phyloP scores from a whole-genome alignment of 2,113 vertebrate species.

The Sander lucioperca region DNA sequence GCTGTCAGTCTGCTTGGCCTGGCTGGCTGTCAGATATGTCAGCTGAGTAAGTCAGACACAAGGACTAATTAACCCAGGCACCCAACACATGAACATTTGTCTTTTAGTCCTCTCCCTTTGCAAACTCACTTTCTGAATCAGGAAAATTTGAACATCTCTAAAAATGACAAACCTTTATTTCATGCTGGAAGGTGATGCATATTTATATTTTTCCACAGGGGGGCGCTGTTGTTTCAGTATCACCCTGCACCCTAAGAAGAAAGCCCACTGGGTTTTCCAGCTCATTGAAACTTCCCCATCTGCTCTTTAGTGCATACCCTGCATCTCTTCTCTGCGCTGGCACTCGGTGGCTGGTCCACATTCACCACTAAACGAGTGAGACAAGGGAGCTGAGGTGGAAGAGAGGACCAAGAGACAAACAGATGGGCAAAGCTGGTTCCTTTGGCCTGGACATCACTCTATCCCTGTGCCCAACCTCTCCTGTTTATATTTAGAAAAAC shows the following conservation, averaged over 20 bases:
- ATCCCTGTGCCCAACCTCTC: neutral
- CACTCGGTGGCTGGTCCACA: conserved; percentile 38
- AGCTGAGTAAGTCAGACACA: conserved; percentile 8
- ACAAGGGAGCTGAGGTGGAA: conserved; percentile 76
- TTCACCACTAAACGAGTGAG: conserved; percentile 62
- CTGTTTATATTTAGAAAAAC: conserved; percentile 3
- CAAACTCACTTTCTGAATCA: neutral
- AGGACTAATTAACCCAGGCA: conserved; percentile 10
- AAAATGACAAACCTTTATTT: no score
- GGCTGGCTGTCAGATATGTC: conserved; percentile 15
- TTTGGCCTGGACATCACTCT: conserved; percentile 33
- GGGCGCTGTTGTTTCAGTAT: conserved; percentile 49
- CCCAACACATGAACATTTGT: neutral
- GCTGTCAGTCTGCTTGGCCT: conserved; percentile 9
- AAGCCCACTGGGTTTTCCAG: conserved; percentile 57
- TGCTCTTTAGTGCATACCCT: conserved; percentile 49
- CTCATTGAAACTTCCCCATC: conserved; percentile 71
- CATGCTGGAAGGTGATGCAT: neutral
- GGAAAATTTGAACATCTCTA: neutral
- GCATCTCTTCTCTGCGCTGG: conserved; percentile 26
- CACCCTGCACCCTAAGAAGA: neutral
- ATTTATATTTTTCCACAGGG: conserved; percentile 37
- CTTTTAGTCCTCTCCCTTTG: neutral
- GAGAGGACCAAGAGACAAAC: conserved; percentile 40
- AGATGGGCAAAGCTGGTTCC: conserved; percentile 59